Base-by-base conservation (phyloP, 2,888 invertebrate genomes). In the Tridacna crocea region DNA sequence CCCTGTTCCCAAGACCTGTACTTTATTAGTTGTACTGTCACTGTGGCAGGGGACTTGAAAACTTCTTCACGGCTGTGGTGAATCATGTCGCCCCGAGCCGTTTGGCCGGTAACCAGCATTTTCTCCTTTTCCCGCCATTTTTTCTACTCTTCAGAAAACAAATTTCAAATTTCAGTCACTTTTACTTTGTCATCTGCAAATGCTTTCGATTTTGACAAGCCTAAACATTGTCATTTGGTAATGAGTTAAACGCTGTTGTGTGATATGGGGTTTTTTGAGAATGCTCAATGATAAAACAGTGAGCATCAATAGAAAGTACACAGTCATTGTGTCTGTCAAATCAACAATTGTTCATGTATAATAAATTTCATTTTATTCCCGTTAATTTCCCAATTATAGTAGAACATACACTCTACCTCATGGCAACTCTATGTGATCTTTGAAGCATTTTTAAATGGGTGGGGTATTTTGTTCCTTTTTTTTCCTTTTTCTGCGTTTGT, bases 401-500 rank as follows among this genome's bases (percentile, higher is more conserved):
- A 46, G 15, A 63, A 15, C 60, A 74, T 63, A 61, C 51, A n/a
- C n/a, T n/a, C n/a, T n/a, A n/a, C n/a, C n/a, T n/a, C n/a, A 51
- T 61, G 61, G 74, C 61, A 36, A n/a, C 47, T 68, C n/a, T 76
- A 26, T 76, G 72, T 75, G 83, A 83, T 83, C 83, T 75, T 26
- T 80, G 75, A 75, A 72, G 77, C 80, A 73, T 80, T 48, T 51
- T 36, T 65, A 17, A 75, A 72, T 75, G 36, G 36, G 36, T 36
- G 36, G 36, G 36, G 36, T 2, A 36, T 2, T 4, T 27, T 36
- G 61, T 27, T 51, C 48, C 48, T 48, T 68, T 79, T 79, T 73
- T 48, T 74, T 79, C 79, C 79, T 77, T 76, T 83, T 83, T 79
- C 83, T 79, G 77, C 74, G 79, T 74, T 63, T 60, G 61, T 70